Evolutionary conservation across 2,888 invertebrate genomes (phyloP), one percentile per base, ranked within the genome.

Genomic region (Trypoxylon attenuatum): DNA sequence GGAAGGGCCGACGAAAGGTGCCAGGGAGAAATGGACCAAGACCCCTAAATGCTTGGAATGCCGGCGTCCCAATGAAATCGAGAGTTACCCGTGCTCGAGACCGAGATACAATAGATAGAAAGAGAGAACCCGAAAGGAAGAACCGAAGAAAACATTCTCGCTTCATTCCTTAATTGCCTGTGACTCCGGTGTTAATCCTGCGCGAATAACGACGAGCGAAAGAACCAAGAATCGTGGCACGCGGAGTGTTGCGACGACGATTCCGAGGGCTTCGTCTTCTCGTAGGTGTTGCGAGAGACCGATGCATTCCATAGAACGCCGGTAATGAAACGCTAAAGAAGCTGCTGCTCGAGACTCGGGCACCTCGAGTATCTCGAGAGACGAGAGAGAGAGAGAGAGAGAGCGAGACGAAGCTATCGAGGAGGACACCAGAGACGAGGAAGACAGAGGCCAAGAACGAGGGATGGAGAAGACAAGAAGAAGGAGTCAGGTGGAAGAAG

Each of bases 301-400:
- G 61, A 77, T 67, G 70, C 76, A 75, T 76, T 72, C 76, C 78
- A 65, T 67, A 67, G 79, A 75, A 71, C 69, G 73, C 69, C 64
- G 73, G 78, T 80, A 81, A 81, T 79, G 77, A 77, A 79, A 79
- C 79, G 77, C 65, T 79, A 77, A 81, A 81, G 81, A 78, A 81
- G 80, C 68, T 73, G 78, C 72, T 64, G 66, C 50, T 58, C 54
- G 57, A 62, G 61, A 52, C 47, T 39, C 54, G 61, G 54, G 66
- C 50, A 43, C 52, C 54, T 64, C 52, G 58, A n/a, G n/a, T n/a
- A n/a, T n/a, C n/a, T n/a, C 33, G 33, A 5, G 43, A 59, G 63
- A 58, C 50, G 59, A 62, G 51, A 39, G 27, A 18, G 49, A 23
- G 54, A 58, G 64, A 25, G 45, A 53, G 45, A 29, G 23, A 52